phyloP scores from a whole-genome alignment of 1,140 invertebrate genomes.

The Druon quercuslanigerum region DNA sequence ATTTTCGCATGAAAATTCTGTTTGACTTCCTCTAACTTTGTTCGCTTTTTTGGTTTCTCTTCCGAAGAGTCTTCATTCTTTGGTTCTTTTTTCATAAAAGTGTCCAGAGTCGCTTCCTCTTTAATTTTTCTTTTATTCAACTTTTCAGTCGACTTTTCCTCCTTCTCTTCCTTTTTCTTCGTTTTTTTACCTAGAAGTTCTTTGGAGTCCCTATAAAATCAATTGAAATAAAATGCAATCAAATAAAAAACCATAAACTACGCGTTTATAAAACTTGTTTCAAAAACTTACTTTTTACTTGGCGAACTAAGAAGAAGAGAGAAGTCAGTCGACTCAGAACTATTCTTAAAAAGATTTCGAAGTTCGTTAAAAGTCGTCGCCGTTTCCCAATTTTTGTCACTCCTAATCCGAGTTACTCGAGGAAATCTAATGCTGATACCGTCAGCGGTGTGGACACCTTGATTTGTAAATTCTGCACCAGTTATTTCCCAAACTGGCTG shows the following conservation, averaged over 20 bases:
- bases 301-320: conserved; percentile 71
- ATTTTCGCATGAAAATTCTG: conserved; percentile 1
- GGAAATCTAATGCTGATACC: conserved; percentile 96
- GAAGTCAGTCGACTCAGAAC: conserved; percentile 82
- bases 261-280: not conserved
- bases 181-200: not conserved
- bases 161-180: not conserved
- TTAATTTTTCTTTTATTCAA: not conserved
- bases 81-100: conserved; percentile 10
- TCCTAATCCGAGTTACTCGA: conserved; percentile 87
- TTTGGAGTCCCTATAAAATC: conserved; percentile 1
- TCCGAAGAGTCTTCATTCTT: conserved; percentile 26
- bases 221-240: not conserved
- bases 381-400: conserved; percentile 89
- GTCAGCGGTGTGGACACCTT: conserved; percentile 91
- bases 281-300: conserved; percentile 32
- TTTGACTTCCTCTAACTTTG: conserved; percentile 15
- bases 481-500: conserved; percentile 96
- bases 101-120: not conserved
- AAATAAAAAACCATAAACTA: conserved; percentile 29
- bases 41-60: not conserved
- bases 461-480: conserved; percentile 93
- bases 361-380: conserved; percentile 89
- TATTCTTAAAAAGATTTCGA: conserved; percentile 80
- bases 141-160: not conserved